Base-by-base conservation (phyloP, 35 echinoderm and acorn worm genomes). In the Strongylocentrotus purpuratus region DNA sequence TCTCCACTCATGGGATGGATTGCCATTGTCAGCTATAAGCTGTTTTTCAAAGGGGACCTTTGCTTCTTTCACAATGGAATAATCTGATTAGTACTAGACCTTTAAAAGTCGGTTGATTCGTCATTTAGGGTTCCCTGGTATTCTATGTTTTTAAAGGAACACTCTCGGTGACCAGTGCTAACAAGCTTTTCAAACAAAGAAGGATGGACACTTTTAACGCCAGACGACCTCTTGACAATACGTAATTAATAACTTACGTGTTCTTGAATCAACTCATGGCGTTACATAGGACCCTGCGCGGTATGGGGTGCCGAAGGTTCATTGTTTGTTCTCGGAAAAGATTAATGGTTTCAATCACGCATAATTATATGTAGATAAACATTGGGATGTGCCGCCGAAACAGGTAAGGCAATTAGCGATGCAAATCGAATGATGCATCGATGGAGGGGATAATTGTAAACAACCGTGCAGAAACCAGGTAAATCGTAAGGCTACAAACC, bases 151-250 rank as follows among this genome's bases (percentile, higher is more conserved):
- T 22, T 28, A 78, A 78, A 28, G 65, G 8, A 78, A 22, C 2
- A 7, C 25, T 8, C 87, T 4, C 15, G 32, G 41, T 89, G 33
- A 89, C 33, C 33, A 46, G 87, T 46, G 87, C 45, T 89, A 89
- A 89, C 87, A 17, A 89, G 87, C 32, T 89, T 89, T 89, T 89
- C 87, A 89, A 89, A 89, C 87, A 89, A 89, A 33, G 45, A 46
- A 89, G 87, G 87, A 89, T 89, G 87, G 87, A 89, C 87, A 33
- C 87, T 89, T 89, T 78, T 78, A 78, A 78, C 65, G 65, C 65
- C 65, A 78, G 65, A 78, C 65, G 65, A 78, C 20, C 65, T 5
- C 25, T 78, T 78, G 65, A 78, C 65, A 78, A 22, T n/a, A 28
- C 18, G 28, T 8, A 78, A 78, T 78, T 78, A 78, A 78, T n/a